phyloP scores from a whole-genome alignment of 2,888 invertebrate genomes.

The Anticlea derivata region DNA sequence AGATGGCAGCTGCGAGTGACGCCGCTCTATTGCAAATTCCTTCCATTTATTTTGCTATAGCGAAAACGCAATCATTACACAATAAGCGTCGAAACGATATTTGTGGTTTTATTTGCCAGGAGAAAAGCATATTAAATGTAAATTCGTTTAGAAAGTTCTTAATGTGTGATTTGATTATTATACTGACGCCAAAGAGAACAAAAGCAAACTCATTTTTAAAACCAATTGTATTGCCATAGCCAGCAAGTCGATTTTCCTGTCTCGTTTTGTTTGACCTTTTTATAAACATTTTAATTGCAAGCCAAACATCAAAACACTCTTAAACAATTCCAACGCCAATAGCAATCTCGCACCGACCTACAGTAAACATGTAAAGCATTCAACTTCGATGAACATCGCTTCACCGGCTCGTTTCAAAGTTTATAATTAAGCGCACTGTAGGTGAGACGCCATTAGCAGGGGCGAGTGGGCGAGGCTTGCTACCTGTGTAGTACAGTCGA shows the following conservation, averaged over 20 bases:
- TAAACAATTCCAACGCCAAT: constrained; percentile 6
- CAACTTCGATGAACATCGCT: constrained; percentile 9
- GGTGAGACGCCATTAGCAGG: constrained; percentile 18
- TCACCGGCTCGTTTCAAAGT: constrained; percentile 14
- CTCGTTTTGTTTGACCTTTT: neutral
- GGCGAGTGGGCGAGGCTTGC: constrained; percentile 2
- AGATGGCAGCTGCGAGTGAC: constrained; percentile 29
- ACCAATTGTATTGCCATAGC: neutral
- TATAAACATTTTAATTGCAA: neutral
- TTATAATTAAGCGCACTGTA: constrained; percentile 18
- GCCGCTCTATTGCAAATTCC: constrained; percentile 11
- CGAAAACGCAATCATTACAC: neutral
- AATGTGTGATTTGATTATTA: no score
- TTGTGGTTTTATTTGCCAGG: neutral
- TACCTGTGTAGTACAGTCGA: constrained; percentile 2
- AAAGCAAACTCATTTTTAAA: no score
- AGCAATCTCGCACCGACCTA: constrained; percentile 10
- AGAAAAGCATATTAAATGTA: no score
- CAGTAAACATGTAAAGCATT: constrained; percentile 1
- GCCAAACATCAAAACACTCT: neutral
- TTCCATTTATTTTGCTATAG: constrained; percentile 6
- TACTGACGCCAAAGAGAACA: neutral
- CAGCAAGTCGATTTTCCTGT: neutral
- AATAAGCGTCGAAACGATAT: neutral
- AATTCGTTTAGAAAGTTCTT: no score